Conservation (phyloP, 2,797 vertebrate genomes). For the Acanthopagrus latus region DNA sequence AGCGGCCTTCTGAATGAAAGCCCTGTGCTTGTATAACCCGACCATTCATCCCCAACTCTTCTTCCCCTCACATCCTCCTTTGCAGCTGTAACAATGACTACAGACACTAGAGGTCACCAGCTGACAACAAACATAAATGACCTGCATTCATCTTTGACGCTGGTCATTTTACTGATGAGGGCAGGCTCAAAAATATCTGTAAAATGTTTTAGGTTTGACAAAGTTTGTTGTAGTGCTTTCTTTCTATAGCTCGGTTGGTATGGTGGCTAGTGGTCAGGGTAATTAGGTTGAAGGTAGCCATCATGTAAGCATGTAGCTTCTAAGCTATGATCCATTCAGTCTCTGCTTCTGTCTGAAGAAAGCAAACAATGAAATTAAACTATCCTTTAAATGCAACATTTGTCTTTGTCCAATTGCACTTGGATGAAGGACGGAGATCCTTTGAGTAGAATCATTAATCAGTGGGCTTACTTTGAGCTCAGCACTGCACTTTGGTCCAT, state of each 20-base stretch:
- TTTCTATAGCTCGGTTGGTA: background rate
- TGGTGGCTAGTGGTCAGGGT: background rate
- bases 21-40: too few species aligned
- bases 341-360: background rate
- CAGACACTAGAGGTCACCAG: too few species aligned
- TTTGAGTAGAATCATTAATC: conserved; percentile 38
- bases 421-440: background rate
- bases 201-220: too few species aligned
- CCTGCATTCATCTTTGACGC: too few species aligned
- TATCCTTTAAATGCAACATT: background rate
- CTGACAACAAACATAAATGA: too few species aligned
- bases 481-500: conserved; percentile 14
- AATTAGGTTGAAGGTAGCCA: background rate
- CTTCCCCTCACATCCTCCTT: too few species aligned
- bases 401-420: background rate
- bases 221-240: background rate
- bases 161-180: too few species aligned
- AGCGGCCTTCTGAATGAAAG: too few species aligned
- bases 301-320: background rate
- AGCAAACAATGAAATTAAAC: background rate
- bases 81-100: too few species aligned
- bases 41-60: too few species aligned
- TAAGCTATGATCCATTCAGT: background rate
- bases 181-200: too few species aligned
- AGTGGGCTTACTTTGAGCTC: conserved; percentile 38